phyloP scores from a whole-genome alignment of 2,113 vertebrate species.

The Upupa epops region DNA sequence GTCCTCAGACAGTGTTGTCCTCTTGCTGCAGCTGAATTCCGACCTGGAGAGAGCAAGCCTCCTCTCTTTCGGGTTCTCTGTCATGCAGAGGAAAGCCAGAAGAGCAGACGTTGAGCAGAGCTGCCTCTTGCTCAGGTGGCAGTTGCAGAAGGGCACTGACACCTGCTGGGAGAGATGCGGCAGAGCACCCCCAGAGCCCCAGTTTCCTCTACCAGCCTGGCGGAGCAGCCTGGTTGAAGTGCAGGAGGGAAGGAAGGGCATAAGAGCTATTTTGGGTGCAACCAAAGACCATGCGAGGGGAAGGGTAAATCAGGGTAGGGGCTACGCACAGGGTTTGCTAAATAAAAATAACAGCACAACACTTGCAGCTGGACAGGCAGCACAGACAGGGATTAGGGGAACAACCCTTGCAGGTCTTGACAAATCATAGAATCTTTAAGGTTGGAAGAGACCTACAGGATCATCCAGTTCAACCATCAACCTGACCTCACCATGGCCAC shows the following conservation, averaged over 20 bases:
- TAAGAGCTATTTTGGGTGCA: background rate
- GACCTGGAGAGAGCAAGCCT: background rate
- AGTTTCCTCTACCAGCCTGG: background rate
- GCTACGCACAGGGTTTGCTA: background rate
- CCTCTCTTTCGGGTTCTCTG: background rate
- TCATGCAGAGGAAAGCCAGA: background rate
- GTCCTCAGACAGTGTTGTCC: background rate
- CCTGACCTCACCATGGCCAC: too few relatives aligned
- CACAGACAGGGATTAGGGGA: background rate
- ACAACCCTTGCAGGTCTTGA: background rate
- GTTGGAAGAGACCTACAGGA: too few relatives aligned
- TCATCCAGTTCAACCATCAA: too few relatives aligned
- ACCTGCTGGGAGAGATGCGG: constrained; percentile 2
- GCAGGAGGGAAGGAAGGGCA: background rate
- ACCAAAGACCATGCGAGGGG: background rate
- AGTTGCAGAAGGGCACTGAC: constrained; percentile 24
- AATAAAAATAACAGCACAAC: background rate
- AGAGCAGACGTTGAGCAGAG: background rate
- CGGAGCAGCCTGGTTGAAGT: background rate
- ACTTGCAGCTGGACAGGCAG: background rate
- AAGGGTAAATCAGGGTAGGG: background rate
- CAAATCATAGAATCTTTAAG: background rate
- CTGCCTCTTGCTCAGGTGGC: background rate
- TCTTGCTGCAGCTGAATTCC: background rate
- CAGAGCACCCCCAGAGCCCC: background rate